Conservation (phyloP, 2,797 vertebrate species). For the Falco cherrug region DNA sequence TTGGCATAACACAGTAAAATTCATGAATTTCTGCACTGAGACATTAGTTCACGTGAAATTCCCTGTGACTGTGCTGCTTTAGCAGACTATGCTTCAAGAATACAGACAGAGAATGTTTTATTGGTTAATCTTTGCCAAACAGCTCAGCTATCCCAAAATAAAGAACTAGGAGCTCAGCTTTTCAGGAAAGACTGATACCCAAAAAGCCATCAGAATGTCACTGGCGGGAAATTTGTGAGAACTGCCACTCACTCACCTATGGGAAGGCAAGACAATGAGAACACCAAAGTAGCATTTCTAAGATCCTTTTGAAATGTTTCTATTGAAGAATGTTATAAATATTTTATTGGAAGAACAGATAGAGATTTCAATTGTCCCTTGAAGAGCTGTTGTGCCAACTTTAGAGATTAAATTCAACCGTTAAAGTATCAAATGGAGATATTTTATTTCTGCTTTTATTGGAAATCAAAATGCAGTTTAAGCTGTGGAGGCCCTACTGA, state of each 20-base stretch:
- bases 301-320: not conserved
- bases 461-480: slow-evolving; percentile 41
- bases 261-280: not conserved
- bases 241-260: not conserved
- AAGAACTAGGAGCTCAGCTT: not conserved
- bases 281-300: not conserved
- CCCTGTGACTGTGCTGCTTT: not conserved
- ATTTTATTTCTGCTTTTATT: slow-evolving; percentile 22
- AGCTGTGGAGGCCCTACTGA: not conserved
- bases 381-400: slow-evolving; percentile 21
- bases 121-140: not conserved
- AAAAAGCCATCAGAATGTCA: not conserved
- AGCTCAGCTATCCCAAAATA: not conserved
- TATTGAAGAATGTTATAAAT: not conserved
- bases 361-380: slow-evolving; percentile 4
- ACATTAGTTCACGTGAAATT: not conserved
- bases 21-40: not conserved
- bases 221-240: not conserved
- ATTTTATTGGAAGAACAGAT: slow-evolving; percentile 24
- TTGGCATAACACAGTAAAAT: not conserved
- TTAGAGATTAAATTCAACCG: slow-evolving; percentile 12
- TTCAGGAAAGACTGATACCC: not conserved
- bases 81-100: not conserved
- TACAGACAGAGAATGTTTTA: not conserved
- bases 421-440: slow-evolving; percentile 29